Evolutionary conservation across 1,140 invertebrate species (phyloP).

Genomic region (Zaprionus africanus): DNA sequence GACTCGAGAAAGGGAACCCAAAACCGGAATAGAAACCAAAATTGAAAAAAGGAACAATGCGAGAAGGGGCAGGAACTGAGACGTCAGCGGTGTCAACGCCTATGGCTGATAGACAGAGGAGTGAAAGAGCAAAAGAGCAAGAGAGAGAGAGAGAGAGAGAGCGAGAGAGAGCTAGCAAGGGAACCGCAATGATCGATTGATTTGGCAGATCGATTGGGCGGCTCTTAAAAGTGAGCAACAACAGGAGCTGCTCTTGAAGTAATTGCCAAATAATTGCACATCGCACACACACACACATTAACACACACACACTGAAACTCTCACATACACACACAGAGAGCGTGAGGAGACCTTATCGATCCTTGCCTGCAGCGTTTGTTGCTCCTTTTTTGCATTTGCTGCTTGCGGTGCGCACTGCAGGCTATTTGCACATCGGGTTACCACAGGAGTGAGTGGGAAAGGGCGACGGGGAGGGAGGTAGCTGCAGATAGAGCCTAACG

Average conservation of each 20-base stretch:
- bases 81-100: constrained; percentile 43
- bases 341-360: constrained; percentile 28
- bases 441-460: constrained; percentile 5
- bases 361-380: constrained; percentile 52
- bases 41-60: constrained; percentile 16
- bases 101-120: constrained; percentile 19
- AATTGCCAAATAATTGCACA: constrained; percentile 71
- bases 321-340: neutral
- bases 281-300: constrained; percentile 10
- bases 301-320: neutral
- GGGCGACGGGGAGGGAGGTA: neutral
- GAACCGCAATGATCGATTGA: constrained; percentile 62
- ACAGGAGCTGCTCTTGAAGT: constrained; percentile 48
- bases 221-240: constrained; percentile 14
- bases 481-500: constrained; percentile 26
- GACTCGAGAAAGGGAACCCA: neutral
- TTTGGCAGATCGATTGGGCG: constrained; percentile 38
- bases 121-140: neutral
- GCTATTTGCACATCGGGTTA: constrained; percentile 64
- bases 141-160: neutral
- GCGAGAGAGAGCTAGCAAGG: neutral
- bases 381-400: constrained; percentile 60
- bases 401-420: constrained; percentile 35
- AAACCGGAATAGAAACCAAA: constrained; percentile 15
- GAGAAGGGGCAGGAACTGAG: constrained; percentile 3